Conservation (phyloP, 2,888 invertebrate genomes). For the Parapristionchus giblindavisi region DNA sequence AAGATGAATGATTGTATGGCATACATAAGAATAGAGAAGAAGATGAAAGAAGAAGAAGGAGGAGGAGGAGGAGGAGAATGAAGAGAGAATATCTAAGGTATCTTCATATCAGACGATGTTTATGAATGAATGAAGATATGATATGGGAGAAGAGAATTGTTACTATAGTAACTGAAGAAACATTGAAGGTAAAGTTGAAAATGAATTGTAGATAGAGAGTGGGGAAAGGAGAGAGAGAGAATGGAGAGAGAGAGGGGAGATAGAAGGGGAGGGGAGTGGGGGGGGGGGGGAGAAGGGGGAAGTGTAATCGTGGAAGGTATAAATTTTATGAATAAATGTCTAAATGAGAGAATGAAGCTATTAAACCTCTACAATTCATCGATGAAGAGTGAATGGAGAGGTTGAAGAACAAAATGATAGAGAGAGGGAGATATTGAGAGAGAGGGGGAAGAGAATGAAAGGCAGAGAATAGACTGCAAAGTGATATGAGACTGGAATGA, state of each 20-base stretch:
- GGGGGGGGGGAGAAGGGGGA: neutral
- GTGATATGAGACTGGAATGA: conserved; percentile 21
- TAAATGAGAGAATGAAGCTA: too few species aligned
- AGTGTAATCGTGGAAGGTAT: neutral
- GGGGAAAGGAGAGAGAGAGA: neutral
- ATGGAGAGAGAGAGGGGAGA: conserved; percentile 5
- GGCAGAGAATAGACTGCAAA: conserved; percentile 23
- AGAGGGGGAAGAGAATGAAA: too few species aligned
- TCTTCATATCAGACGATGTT: too few species aligned
- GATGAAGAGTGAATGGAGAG: neutral
- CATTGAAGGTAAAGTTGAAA: neutral
- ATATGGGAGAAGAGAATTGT: conserved; percentile 10
- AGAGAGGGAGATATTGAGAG: too few species aligned
- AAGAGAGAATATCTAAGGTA: neutral
- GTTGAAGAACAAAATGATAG: too few species aligned
- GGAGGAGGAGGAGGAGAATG: neutral
- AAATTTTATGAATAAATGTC: neutral
- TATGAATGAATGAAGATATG: neutral
- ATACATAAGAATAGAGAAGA: conserved; percentile 7
- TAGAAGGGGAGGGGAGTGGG: neutral
- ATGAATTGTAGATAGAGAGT: neutral
- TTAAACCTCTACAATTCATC: too few species aligned
- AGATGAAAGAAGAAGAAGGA: conserved; percentile 12
- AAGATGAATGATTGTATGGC: neutral
- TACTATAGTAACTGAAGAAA: conserved; percentile 9